These are phyloP conservation scores for Daubentonia madagascariensis DNA, from an alignment of 2,113 vertebrate genomes.

Conservation along the genomic window DNA sequence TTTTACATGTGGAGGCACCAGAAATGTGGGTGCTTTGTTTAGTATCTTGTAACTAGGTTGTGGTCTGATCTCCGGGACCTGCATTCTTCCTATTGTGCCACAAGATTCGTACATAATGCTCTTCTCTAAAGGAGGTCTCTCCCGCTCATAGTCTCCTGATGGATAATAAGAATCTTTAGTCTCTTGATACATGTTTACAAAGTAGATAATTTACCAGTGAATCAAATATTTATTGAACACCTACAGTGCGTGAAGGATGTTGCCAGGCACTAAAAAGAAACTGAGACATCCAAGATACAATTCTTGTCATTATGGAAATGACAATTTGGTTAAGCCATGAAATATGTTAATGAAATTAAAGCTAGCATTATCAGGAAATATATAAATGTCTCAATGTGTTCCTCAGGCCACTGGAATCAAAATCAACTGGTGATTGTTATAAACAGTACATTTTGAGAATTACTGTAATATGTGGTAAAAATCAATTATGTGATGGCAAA, in stretches of 20 bases:
- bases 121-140: not conserved
- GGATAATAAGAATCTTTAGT: not conserved
- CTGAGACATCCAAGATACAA: not conserved
- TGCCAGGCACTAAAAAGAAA: not conserved
- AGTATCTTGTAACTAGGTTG: not conserved
- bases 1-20: not conserved
- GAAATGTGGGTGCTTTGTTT: not conserved
- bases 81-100: not conserved
- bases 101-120: not conserved
- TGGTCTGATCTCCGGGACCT: not conserved
- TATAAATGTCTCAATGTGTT: not conserved
- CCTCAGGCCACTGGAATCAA: not conserved
- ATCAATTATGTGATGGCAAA: not conserved
- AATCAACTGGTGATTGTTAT: not conserved
- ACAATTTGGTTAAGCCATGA: not conserved
- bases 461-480: not conserved
- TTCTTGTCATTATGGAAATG: not conserved
- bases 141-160: not conserved
- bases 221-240: constrained; percentile 27
- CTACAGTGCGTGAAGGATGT: not conserved
- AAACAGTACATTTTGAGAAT: not conserved
- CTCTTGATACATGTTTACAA: not conserved
- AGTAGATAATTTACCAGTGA: not conserved
- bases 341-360: not conserved
- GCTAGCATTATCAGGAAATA: not conserved